Conservation (phyloP, 2,113 vertebrate species). For the Pituophis catenifer region DNA sequence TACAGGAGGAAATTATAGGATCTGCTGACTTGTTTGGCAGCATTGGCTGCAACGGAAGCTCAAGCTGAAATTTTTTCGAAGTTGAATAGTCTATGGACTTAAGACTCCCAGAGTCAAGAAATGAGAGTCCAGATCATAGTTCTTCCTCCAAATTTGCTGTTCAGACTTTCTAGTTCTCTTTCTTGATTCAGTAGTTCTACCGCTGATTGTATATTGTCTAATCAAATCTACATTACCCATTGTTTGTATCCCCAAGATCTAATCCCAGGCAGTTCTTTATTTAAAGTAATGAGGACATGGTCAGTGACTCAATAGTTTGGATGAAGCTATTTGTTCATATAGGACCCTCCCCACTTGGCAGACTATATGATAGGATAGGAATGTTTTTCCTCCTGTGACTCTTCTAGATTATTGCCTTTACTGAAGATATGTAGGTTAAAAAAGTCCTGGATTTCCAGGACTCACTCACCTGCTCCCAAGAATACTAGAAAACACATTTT, state of each 20-base stretch:
- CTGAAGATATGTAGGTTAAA: not conserved
- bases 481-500: not conserved
- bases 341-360: not conserved
- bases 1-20: not conserved
- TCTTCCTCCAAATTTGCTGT: not conserved
- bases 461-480: conserved; percentile 28
- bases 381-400: not conserved
- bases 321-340: not conserved
- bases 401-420: not conserved
- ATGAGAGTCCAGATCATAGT: not conserved
- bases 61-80: not conserved
- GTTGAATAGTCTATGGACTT: not conserved
- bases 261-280: not conserved
- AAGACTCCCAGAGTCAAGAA: not conserved
- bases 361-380: not conserved
- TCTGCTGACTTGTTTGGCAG: not conserved
- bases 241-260: not conserved
- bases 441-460: not conserved
- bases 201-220: not conserved
- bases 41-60: not conserved
- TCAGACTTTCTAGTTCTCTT: not conserved
- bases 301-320: not conserved
- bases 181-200: not conserved
- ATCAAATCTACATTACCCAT: not conserved
- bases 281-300: not conserved